Evolutionary conservation across 2,888 invertebrate species (phyloP).

Genomic region (Cordilura impudica): DNA sequence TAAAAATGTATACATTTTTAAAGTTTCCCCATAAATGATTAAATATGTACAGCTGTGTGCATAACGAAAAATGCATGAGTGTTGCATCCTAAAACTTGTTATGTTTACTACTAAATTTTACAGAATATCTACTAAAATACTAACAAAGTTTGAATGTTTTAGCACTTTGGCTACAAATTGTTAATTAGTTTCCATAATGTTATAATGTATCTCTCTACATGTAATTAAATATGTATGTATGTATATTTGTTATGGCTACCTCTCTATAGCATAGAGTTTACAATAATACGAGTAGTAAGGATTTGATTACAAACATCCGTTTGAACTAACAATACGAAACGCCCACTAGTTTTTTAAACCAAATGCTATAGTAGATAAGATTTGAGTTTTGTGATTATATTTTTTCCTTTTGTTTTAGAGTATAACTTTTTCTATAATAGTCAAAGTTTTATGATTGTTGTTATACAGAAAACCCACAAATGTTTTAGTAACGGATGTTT

Average conservation of each 20-base stretch:
- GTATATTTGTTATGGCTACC: not conserved
- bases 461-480: too few species aligned
- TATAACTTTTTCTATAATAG: not conserved
- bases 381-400: conserved; percentile 25
- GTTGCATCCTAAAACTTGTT: too few species aligned
- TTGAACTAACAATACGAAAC: conserved; percentile 13
- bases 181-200: conserved; percentile 67
- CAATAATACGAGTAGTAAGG: conserved; percentile 31
- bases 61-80: too few species aligned
- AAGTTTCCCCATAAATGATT: too few species aligned
- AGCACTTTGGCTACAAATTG: conserved; percentile 64
- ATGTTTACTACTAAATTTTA: conserved; percentile 42
- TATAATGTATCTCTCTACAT: conserved; percentile 13
- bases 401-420: not conserved
- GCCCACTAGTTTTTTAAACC: conserved; percentile 6
- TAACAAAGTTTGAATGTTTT: conserved; percentile 55
- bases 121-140: conserved; percentile 7
- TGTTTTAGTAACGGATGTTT: too few species aligned
- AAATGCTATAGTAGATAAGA: conserved; percentile 40
- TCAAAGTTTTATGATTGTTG: not conserved
- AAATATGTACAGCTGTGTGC: too few species aligned
- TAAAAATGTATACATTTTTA: too few species aligned
- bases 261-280: not conserved
- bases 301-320: conserved; percentile 46
- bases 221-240: conserved; percentile 11